A percentile compares a stretch with the other conserved stretches of the same genome.
Conservation (phyloP, 2,888 invertebrate genomes). For the Scaptomyza cyrtandrae region DNA sequence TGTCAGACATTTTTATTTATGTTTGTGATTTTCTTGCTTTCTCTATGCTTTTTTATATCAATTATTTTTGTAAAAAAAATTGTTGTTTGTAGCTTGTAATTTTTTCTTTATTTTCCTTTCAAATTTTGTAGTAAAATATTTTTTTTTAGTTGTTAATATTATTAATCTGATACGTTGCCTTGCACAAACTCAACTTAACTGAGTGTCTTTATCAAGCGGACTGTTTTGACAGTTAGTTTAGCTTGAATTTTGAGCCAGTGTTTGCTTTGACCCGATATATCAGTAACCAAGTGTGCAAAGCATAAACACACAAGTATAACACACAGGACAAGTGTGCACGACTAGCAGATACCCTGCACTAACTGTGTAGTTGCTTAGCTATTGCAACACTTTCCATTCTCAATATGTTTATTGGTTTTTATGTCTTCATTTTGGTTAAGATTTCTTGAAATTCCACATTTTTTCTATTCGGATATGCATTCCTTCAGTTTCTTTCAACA, state of each 20-base stretch:
- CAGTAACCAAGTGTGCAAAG: conserved; percentile 27
- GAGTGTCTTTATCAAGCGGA: background rate
- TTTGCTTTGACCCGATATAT: conserved; percentile 51
- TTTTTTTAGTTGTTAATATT: background rate
- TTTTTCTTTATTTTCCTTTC: background rate
- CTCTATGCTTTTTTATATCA: background rate
- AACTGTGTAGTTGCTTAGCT: too few relatives aligned
- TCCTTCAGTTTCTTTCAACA: background rate
- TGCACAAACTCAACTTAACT: conserved; percentile 19
- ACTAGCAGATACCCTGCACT: background rate
- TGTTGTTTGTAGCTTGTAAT: background rate
- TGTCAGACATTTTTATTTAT: conserved; percentile 23
- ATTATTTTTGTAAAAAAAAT: background rate
- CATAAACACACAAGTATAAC: conserved; percentile 14
- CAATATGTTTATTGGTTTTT: background rate
- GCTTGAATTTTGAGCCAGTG: conserved; percentile 44
- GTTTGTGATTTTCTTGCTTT: background rate
- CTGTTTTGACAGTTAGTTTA: conserved; percentile 32
- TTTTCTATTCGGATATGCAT: background rate
- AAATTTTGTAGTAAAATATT: conserved; percentile 2
- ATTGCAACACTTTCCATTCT: too few relatives aligned
- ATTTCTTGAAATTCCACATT: background rate
- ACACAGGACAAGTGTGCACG: background rate
- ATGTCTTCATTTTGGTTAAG: background rate
- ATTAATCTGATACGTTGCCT: conserved; percentile 2